A percentile compares a stretch with the other conserved stretches of the same genome.
Evolutionary conservation across 53 echinoderm and acorn worm species (phyloP).

Genomic region (Luidia sarsii): DNA sequence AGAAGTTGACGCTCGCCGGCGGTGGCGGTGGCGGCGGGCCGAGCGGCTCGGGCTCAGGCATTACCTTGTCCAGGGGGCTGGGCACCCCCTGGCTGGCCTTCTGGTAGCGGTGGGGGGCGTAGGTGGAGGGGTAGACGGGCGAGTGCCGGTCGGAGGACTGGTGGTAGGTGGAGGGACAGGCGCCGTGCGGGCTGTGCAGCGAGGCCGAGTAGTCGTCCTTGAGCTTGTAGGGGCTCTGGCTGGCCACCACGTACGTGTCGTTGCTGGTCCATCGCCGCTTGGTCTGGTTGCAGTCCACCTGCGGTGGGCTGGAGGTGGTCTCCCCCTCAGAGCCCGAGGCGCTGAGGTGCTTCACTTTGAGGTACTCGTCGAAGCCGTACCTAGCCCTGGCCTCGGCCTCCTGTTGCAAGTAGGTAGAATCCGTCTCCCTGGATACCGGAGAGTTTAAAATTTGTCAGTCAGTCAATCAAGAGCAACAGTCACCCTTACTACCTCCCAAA

Average conservation of each 20-base stretch:
- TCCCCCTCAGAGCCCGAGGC: slow-evolving; percentile 48
- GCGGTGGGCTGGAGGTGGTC: slow-evolving; percentile 28
- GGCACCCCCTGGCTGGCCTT: slow-evolving; percentile 56
- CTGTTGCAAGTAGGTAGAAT: slow-evolving; percentile 77
- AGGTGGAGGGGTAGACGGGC: slow-evolving; percentile 69
- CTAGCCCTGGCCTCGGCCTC: slow-evolving; percentile 80
- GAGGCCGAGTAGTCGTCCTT: slow-evolving; percentile 93
- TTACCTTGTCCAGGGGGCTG: slow-evolving; percentile 11
- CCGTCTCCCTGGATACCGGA: slow-evolving; percentile 74
- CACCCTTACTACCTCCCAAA: too few relatives aligned
- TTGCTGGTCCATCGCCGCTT: slow-evolving; percentile 92
- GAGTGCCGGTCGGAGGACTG: slow-evolving; percentile 76
- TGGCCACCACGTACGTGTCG: slow-evolving; percentile 94
- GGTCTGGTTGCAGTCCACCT: slow-evolving; percentile 14
- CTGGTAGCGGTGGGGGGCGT: slow-evolving; percentile 69
- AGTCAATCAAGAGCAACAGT: too few relatives aligned
- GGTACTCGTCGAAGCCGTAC: slow-evolving; percentile 89
- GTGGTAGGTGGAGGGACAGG: slow-evolving; percentile 93
- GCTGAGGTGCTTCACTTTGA: slow-evolving; percentile 68
- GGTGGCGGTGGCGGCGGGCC: too few relatives aligned
- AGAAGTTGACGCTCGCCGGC: slow-evolving; percentile 49
- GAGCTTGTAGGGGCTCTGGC: slow-evolving; percentile 79
- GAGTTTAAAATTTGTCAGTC: too few relatives aligned
- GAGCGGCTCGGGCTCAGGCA: slow-evolving; percentile 15
- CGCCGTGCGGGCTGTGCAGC: slow-evolving; percentile 90